Evolutionary conservation across 2,797 vertebrate genomes (phyloP), one percentile per base, ranked within the genome.

Genomic region (Onychomys torridus): DNA sequence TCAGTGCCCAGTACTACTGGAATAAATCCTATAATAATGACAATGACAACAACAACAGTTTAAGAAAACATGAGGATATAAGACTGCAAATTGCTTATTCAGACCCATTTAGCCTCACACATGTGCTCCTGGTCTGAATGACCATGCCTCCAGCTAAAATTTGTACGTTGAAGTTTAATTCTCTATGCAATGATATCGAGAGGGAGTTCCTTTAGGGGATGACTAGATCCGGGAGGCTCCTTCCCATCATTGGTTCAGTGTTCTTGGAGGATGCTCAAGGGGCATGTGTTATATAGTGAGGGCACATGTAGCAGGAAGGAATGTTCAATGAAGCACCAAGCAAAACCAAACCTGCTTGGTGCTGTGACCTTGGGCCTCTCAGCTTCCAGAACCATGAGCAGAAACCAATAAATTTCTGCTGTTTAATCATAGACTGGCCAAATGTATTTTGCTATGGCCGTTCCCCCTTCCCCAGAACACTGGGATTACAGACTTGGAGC

Each of bases 61-160:
- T 40, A 75, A 63, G 19, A 29, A 43, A 81, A 55, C 84, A 82
- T 17, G 19, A 83, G n/a, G 27, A n/a, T 21, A 52, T 14, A 77
- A 65, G 78, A 43, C 9, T 43, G 43, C 17, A 81, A 59, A 61
- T 6, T 67, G 43, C 55, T n/a, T n/a, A 76, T 0, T 0, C 10
- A 59, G 32, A 79, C 2, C 4, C 3, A 13, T 0, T 7, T 29
- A 9, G 7, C 32, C 6, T 32, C 29, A 8, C 13, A n/a, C 3
- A 25, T 2, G 1, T 21, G 46, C 43, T 57, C 10, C 23, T 57
- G 34, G 5, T 25, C 29, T 75, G 46, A 46, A 91, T 8, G 12
- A 61, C 27, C 52, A 6, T 63, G 29, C 32, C 40, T 10, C 5
- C 23, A 25, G 63, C 32, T 67, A 19, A 75, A 65, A 65, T 19